These are phyloP conservation scores for zebrafish (Danio rerio) DNA, from an alignment of 2,113 vertebrate species.

Conservation along the genomic window GRCz12tu NC_133183.1:61018501-61019000, in stretches of 20 bases:
- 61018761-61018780: not conserved
- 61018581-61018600: conserved; percentile 15
- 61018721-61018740: not conserved
- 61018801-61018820: not conserved
- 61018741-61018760: not conserved
- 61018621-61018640: conserved; percentile 8
- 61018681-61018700: not conserved
- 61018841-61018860: not conserved
- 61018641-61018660: conserved; percentile 1
- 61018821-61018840: not conserved
- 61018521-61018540: not conserved
- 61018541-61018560: not conserved
- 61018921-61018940: too few relatives aligned
- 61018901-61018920: too few relatives aligned
- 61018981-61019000: too few relatives aligned
- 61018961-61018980: too few relatives aligned
- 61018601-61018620: conserved; percentile 27
- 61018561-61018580: not conserved
- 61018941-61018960: too few relatives aligned
- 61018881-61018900: too few relatives aligned
- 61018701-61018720: not conserved
- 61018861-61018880: too few relatives aligned
- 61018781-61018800: not conserved
- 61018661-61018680: conserved; percentile 16
- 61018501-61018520: conserved; percentile 16